A percentile compares a stretch with the other conserved stretches of the same genome.
These are phyloP conservation scores for Acrocephalus kingi DNA, from an alignment of 2,113 vertebrate genomes.

Conservation along the genomic window DNA sequence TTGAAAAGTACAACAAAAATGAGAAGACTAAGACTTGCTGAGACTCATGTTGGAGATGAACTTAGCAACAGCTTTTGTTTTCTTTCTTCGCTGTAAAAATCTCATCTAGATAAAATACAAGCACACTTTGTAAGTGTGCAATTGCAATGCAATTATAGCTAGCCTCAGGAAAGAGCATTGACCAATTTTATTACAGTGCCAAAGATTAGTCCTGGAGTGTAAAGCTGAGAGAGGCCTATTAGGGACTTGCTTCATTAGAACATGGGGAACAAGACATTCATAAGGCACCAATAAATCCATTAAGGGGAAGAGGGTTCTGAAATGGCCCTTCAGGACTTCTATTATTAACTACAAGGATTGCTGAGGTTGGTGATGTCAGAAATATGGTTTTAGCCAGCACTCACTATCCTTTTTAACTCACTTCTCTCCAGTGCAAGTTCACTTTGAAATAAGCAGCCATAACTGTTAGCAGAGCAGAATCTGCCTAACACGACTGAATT, in stretches of 20 bases:
- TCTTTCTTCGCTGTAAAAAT: neutral
- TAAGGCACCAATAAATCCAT: conserved; percentile 61
- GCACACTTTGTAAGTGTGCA: neutral
- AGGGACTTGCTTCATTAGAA: conserved; percentile 60
- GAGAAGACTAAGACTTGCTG: neutral
- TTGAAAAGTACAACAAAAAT: neutral
- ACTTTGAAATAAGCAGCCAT: neutral
- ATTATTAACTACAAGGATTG: conserved; percentile 31
- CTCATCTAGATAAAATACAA: conserved; percentile 53
- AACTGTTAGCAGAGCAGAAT: neutral
- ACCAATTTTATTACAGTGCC: conserved; percentile 52
- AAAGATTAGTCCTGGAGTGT: conserved; percentile 59
- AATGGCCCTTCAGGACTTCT: conserved; percentile 4
- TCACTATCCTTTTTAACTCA: neutral
- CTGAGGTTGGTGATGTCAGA: neutral
- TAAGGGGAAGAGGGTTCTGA: conserved; percentile 39
- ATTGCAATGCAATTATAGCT: conserved; percentile 57
- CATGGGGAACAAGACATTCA: conserved; percentile 55
- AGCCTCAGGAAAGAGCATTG: conserved; percentile 55
- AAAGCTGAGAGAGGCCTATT: conserved; percentile 51
- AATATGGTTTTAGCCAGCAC: neutral
- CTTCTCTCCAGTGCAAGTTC: neutral
- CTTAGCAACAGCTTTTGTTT: conserved; percentile 50
- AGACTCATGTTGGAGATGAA: neutral
- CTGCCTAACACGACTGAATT: neutral